Evolutionary conservation across 2,113 vertebrate genomes (phyloP).

Genomic region (Montifringilla adamsi): DNA sequence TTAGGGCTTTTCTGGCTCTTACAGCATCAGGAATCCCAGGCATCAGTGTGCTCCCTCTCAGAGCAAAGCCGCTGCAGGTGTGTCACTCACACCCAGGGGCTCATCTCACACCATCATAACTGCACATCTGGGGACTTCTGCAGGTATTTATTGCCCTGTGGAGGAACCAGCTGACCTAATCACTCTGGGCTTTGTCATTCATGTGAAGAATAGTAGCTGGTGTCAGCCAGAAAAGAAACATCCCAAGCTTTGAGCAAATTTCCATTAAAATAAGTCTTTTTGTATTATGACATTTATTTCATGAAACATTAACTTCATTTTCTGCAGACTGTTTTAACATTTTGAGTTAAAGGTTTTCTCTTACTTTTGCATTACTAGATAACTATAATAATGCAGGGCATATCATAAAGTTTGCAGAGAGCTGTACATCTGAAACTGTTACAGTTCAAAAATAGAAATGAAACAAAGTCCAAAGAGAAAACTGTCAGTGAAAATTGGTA

Average conservation of each 20-base stretch:
- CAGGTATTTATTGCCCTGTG: not conserved
- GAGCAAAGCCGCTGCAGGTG: not conserved
- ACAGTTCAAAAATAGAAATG: constrained; percentile 36
- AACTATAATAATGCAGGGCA: constrained; percentile 30
- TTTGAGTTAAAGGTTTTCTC: constrained; percentile 23
- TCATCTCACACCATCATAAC: not conserved
- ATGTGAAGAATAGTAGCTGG: not conserved
- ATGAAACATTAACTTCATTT: constrained; percentile 50
- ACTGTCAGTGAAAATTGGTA: constrained; percentile 55
- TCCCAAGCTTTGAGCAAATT: not conserved
- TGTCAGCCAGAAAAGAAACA: not conserved
- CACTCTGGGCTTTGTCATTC: not conserved
- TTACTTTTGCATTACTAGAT: constrained; percentile 19
- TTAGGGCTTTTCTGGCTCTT: not conserved
- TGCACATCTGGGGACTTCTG: not conserved
- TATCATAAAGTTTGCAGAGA: constrained; percentile 51
- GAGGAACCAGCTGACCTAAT: not conserved
- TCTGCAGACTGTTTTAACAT: constrained; percentile 25
- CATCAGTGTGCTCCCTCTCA: not conserved
- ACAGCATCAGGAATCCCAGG: not conserved
- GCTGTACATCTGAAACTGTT: constrained; percentile 4
- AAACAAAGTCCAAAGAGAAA: constrained; percentile 48
- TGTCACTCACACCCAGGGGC: not conserved
- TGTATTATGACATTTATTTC: constrained; percentile 24
- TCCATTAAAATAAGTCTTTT: constrained; percentile 7